Base-by-base conservation (phyloP, 2,888 invertebrate species). In the Danaus chrysippus region DNA sequence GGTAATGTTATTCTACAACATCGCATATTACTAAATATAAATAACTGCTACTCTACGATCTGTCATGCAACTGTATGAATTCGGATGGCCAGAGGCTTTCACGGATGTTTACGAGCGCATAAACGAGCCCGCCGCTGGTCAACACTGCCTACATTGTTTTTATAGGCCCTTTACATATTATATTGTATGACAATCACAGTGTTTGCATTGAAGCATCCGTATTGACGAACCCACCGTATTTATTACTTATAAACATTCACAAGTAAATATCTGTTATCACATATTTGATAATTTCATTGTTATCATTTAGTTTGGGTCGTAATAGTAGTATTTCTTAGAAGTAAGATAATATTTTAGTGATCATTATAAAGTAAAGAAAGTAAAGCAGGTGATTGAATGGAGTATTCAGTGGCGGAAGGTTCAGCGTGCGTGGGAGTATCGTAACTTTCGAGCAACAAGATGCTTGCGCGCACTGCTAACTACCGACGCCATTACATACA, bases 401-500 rank as follows among this genome's bases (percentile, higher is more conserved):
- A 59, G 66, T 66, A 69, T 70, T 70, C 72, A 57, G 63, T 65
- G 56, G 62, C 52, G 67, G 61, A 62, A 76, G 76, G 75, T 76
- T 75, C 74, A 74, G 73, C 71, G 68, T 59, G 66, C 72, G 73
- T 74, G 86, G 88, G 79, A 70, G 74, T 68, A 68, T 75, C 86
- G 86, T 90, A 90, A 90, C 87, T 90, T 81, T 82, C 75, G 74
- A 76, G 75, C 84, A 88, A 90, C 90, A 81, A 90, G 88, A 86
- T 86, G 79, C 80, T 79, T 76, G 81, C 84, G 80, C 82, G 82
- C 77, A 81, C 76, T 69, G 74, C 86, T 88, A 88, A 89, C 87
- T 89, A 90, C 88, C 81, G 78, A 75, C 81, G 73, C 74, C 73
- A 63, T 64, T 65, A 8, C 65, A 68, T 78, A 87, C 74, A 86